Base-by-base conservation (phyloP, 2,113 vertebrate species). In the Jaculus jaculus region DNA sequence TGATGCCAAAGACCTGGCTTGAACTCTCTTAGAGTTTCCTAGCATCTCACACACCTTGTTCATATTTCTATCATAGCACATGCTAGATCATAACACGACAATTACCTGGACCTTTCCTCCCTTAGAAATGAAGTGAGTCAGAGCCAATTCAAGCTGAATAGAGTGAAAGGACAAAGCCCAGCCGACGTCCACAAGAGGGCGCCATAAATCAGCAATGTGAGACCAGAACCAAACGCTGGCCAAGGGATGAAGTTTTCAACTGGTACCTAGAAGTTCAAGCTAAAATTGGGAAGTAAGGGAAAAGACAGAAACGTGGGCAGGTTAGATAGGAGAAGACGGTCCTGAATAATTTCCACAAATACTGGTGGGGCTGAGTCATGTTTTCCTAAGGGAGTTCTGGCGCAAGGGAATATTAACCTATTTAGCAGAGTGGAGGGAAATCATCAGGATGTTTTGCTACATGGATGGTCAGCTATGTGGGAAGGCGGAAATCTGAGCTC, bases 161-260 rank as follows among this genome's bases (percentile, higher is more conserved):
- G 18, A 66, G 9, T 18, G 15, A 80, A 23, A 72, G 71, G 74
- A n/a, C 51, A 90, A 88, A 95, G 3, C 11, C 28, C 37, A 73
- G 72, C 37, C 23, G 77, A 73, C 1, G 54, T 90, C 96, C 96
- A 95, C 93, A 91, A 96, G 94, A 91, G 96, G 96, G 93, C 94
- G 89, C 95, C 86, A 92, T 89, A 87, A 93, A 84, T 95, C 93
- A 96, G 72, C 61, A 87, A 74, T 94, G 80, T 47, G 79, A 92
- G 54, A 83, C 79, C 34, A 80, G 87, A 83, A 85, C 61, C 51
- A 30, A 51, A 69, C 13, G 7, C 18, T 54, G 54, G 51, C 20
- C 26, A n/a, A 79, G 12, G 3, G 12, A 37, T 63, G 32, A 6
- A 32, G n/a, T 77, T 54, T 7, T 54, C 5, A 82, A 92, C 77